Base-by-base conservation (phyloP, 2,888 invertebrate genomes). In the Drosophila meridionalis region DNA sequence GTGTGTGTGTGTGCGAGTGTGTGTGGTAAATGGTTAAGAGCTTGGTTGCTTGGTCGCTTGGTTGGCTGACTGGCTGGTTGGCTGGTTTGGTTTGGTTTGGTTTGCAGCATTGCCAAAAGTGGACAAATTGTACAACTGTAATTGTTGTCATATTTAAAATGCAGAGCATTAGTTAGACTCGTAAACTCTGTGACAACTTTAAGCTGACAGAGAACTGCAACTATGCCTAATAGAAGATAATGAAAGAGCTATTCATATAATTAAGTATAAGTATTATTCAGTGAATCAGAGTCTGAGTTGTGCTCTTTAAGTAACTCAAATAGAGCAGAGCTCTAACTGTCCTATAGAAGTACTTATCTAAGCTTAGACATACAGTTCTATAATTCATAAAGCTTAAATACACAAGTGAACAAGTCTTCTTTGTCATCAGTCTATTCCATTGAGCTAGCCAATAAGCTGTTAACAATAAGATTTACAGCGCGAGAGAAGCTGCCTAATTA, bases 141-240 rank as follows among this genome's bases (percentile, higher is more conserved):
- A 85, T 85, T 90, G 90, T 90, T 90, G 85, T 90, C 85, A 85
- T 90, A 85, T 85, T 90, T 85, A 88, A 85, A 85, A 85, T 85
- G 89, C 88, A 80, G 73, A 69, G 73, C 85, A 85, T 85, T 90
- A 83, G 85, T 90, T 88, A 83, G 78, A 85, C 68, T 89, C 62
- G 48, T 43, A 40, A 55, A 53, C 47, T 56, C 56, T 69, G 14
- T 11, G 43, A 8, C 5, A 38, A 56, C 52, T 76, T 72, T 36
- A 80, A 76, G 48, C 40, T 43, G 34, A 40, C 67, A 55, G 68
- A 56, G 38, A 52, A 32, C 20, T 11, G 8, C n/a, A 48, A 30
- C 14, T 53, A 12, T 26, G 20, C 7, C 9, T 14, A 38, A 4
- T 7, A 6, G 11, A 9, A 20, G 7, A 5, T 52, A 20, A 52